These are phyloP conservation scores for Entomobrya proxima DNA, from an alignment of 2,888 invertebrate species.

Conservation along the genomic window DNA sequence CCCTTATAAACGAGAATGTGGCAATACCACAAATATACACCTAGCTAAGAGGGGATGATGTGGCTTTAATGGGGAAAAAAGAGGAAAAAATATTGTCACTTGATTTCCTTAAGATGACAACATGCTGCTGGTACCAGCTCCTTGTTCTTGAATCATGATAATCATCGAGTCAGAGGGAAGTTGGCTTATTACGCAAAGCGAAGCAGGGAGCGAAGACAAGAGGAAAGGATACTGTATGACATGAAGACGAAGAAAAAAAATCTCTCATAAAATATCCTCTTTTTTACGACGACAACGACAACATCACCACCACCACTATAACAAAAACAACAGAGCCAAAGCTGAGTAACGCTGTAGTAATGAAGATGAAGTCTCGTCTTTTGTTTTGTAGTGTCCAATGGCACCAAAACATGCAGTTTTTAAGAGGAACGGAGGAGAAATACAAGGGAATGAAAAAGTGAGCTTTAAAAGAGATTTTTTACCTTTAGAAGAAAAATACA, in stretches of 20 bases:
- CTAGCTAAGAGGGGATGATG: neutral
- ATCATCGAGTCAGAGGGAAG: conserved; percentile 67
- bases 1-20: neutral
- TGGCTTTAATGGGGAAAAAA: neutral
- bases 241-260: neutral
- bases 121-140: conserved; percentile 65
- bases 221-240: neutral
- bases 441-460: conserved; percentile 56
- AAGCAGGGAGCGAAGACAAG: conserved; percentile 59
- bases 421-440: conserved; percentile 34
- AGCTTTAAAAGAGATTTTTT: conserved; percentile 40
- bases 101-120: conserved; percentile 60
- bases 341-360: conserved; percentile 36
- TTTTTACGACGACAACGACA: conserved; percentile 42
- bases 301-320: conserved; percentile 30
- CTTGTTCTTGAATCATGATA: conserved; percentile 68
- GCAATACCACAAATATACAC: neutral
- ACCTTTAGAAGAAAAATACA: conserved; percentile 36
- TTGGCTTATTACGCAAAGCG: conserved; percentile 56
- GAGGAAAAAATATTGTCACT: conserved; percentile 57
- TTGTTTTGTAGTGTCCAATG: conserved; percentile 34
- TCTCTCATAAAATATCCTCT: conserved; percentile 29
- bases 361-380: conserved; percentile 54
- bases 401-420: conserved; percentile 50
- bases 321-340: conserved; percentile 13